Base-by-base conservation (phyloP, 1,140 invertebrate species). In the Drosophila takahashii region DNA sequence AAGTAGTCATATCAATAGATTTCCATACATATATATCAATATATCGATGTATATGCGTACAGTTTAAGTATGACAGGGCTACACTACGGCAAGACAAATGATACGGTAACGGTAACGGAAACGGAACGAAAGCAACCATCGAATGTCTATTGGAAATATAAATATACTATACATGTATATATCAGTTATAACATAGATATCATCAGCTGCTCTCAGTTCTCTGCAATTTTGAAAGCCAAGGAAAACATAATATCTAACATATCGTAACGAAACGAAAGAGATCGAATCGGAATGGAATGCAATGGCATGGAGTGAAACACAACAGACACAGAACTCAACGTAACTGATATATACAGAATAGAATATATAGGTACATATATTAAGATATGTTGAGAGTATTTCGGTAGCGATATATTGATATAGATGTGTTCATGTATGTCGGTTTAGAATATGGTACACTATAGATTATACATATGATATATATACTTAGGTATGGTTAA, bases 61-160 rank as follows among this genome's bases (percentile, higher is more conserved):
- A 36, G 29, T 47, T 47, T 75, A 45, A 37, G 52, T 57, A 53
- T 50, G 48, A 71, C 57, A 77, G 61, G 36, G 48, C 76, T 83
- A 77, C 56, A 67, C 84, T 87, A 89, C 85, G 48, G 76, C 84
- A 83, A 87, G 79, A 71, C 79, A 77, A 89, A 79, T 79, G 41
- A 81, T 79, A 83, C 56, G 37, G 22, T 48, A 60, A 47, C 52
- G 27, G 15, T 65, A 59, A 79, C 15, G 22, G 26, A 37, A 57
- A 37, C 26, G 4, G 32, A 60, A 18, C 37, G 11, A 53, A 54
- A 42, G 18, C 47, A 36, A 59, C 34, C 42, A 32, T 57, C 47
- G 47, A 50, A 50, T 16, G 7, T 27, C 47, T 50, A 52, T 36
- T 13, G 18, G 9, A 39, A 42, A 36, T 15, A 64, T 29, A 26